A percentile compares a stretch with the other conserved stretches of the same genome.
These are phyloP conservation scores for Trochalopteron elliotii DNA, from an alignment of 2,113 vertebrate species.

Conservation along the genomic window DNA sequence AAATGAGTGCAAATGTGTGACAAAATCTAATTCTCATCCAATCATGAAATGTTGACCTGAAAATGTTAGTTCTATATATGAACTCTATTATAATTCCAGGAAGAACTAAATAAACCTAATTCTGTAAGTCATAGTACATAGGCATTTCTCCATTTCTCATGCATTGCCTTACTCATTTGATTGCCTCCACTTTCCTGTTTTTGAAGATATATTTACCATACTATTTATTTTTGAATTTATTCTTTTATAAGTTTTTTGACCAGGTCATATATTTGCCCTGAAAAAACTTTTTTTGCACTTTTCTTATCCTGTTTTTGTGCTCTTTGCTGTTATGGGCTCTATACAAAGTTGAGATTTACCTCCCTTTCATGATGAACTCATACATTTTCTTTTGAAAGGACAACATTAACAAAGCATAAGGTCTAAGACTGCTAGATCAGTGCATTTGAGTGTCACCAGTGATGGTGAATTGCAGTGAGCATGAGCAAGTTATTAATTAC, in stretches of 20 bases:
- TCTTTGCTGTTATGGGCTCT: neutral
- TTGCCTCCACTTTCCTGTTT: neutral
- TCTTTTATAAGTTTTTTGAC: neutral
- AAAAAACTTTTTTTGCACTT: accelerated
- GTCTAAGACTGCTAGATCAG: neutral
- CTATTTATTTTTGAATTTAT: neutral
- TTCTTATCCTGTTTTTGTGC: neutral
- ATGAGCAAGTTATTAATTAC: neutral
- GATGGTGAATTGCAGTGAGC: neutral
- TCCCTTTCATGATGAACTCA: neutral
- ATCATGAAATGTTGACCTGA: neutral
- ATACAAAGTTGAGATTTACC: neutral
- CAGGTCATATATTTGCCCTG: neutral
- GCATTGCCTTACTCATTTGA: neutral
- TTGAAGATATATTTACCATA: neutral
- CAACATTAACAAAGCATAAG: neutral
- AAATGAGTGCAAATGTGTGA: neutral
- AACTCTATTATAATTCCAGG: neutral
- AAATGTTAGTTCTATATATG: neutral
- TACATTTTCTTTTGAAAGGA: neutral
- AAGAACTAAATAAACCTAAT: neutral
- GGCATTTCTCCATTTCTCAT: neutral
- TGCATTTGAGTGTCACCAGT: neutral
- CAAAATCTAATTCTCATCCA: neutral
- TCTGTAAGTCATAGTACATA: neutral